phyloP scores from a whole-genome alignment of 2,113 vertebrate genomes.

The Oreochromis spilurus region DNA sequence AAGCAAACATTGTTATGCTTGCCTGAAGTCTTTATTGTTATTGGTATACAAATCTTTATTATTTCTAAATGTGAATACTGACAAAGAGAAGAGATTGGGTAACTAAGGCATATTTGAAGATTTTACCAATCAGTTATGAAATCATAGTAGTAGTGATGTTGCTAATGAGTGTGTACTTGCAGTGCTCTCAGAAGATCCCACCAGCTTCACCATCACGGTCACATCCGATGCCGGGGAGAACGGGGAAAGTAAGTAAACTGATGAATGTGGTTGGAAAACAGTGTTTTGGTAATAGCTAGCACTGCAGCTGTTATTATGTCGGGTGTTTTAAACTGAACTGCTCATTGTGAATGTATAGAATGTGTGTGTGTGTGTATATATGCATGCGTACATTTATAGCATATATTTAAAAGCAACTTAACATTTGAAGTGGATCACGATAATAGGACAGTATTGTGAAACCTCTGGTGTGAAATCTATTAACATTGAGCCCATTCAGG shows the following conservation, averaged over 20 bases:
- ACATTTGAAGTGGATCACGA: accelerated
- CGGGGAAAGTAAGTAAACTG: slow-evolving; percentile 85
- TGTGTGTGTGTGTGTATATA: background rate
- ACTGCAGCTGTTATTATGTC: background rate
- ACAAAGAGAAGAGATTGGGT: too few species aligned
- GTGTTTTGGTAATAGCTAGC: background rate
- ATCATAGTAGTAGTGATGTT: background rate
- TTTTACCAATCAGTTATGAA: accelerated
- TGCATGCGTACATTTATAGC: background rate
- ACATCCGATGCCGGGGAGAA: slow-evolving; percentile 89
- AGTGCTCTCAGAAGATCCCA: slow-evolving; percentile 90
- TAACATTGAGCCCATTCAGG: too few species aligned
- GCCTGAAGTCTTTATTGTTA: background rate
- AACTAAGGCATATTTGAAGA: too few species aligned
- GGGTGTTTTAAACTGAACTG: background rate
- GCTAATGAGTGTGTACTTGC: background rate
- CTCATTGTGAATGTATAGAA: accelerated
- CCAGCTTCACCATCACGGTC: slow-evolving; percentile 93
- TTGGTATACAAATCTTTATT: background rate
- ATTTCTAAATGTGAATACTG: background rate
- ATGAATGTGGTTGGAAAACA: background rate
- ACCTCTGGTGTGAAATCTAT: background rate
- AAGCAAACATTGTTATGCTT: background rate
- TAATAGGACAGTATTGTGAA: background rate
- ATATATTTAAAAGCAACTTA: background rate